Percentiles rank a stretch among this genome's conserved stretches.
Conservation (phyloP, 2,113 vertebrate species). For the Amblyopsis rosae region DNA sequence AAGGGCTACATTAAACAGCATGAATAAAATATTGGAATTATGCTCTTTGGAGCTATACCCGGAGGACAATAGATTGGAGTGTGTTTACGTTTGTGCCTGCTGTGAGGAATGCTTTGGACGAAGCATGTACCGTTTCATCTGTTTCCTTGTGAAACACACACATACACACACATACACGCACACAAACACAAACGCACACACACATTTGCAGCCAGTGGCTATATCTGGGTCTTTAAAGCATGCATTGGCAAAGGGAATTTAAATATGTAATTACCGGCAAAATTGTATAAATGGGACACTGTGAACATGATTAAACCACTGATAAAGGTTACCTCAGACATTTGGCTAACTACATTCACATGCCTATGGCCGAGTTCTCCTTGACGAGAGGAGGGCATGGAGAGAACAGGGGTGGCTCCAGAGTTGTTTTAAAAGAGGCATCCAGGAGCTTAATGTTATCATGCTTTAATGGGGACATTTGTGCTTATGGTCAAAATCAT, state of each 20-base stretch:
- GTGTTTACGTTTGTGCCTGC: slow-evolving; percentile 46
- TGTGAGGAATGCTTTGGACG: slow-evolving; percentile 33
- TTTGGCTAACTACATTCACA: slow-evolving; percentile 64
- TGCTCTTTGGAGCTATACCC: slow-evolving; percentile 78
- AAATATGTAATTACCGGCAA: slow-evolving; percentile 55
- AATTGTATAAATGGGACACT: slow-evolving; percentile 54
- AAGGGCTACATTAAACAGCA: slow-evolving; percentile 79
- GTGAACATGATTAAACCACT: slow-evolving; percentile 40
- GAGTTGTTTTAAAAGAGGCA: slow-evolving; percentile 22
- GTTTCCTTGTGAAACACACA: slow-evolving; percentile 30
- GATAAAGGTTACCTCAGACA: slow-evolving; percentile 60
- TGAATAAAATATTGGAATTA: slow-evolving; percentile 80
- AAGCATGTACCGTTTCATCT: slow-evolving; percentile 28
- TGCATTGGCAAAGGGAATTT: slow-evolving; percentile 37
- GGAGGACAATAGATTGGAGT: slow-evolving; percentile 40
- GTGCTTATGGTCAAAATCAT: slow-evolving; percentile 45
- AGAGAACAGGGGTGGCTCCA: slow-evolving; percentile 22
- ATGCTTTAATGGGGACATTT: slow-evolving; percentile 67
- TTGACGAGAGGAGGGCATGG: slow-evolving; percentile 30
- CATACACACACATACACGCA: not conserved
- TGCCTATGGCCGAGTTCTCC: slow-evolving; percentile 41
- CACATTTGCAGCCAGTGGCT: slow-evolving; percentile 14
- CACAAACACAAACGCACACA: slow-evolving; percentile 1
- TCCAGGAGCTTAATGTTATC: slow-evolving; percentile 46
- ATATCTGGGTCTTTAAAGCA: slow-evolving; percentile 19